phyloP scores from a whole-genome alignment of 2,113 vertebrate genomes.

The Piprites chloris region DNA sequence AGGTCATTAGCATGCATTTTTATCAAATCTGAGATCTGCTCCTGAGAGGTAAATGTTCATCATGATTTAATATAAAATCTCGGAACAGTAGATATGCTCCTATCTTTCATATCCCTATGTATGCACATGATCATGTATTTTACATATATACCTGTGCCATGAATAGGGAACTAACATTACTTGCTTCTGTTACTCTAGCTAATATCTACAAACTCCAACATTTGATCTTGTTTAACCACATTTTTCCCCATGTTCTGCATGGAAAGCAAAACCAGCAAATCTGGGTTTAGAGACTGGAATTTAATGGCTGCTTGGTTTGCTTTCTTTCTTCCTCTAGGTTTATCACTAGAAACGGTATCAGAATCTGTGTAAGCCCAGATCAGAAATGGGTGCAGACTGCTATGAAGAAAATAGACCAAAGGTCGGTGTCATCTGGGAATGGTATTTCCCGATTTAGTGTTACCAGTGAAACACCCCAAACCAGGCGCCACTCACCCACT shows the following conservation, averaged over 20 bases:
- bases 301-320: background rate
- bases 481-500: background rate
- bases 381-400: constrained; percentile 32
- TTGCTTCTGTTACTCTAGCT: background rate
- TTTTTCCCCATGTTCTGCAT: background rate
- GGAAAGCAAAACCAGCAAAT: background rate
- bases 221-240: background rate
- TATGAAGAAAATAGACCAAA: background rate
- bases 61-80: background rate
- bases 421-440: background rate
- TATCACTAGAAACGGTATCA: constrained; percentile 34
- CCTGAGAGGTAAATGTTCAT: background rate
- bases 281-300: background rate
- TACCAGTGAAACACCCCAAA: background rate
- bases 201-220: background rate
- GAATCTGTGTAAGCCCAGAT: constrained; percentile 14
- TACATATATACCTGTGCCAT: background rate
- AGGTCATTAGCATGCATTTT: background rate
- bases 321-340: constrained; percentile 43
- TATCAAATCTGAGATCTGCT: background rate
- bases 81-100: background rate
- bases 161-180: background rate
- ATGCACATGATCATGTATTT: no score
- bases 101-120: no score
- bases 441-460: background rate